Conservation (phyloP, 2,888 invertebrate genomes). For the Bombyx huttoni region DNA sequence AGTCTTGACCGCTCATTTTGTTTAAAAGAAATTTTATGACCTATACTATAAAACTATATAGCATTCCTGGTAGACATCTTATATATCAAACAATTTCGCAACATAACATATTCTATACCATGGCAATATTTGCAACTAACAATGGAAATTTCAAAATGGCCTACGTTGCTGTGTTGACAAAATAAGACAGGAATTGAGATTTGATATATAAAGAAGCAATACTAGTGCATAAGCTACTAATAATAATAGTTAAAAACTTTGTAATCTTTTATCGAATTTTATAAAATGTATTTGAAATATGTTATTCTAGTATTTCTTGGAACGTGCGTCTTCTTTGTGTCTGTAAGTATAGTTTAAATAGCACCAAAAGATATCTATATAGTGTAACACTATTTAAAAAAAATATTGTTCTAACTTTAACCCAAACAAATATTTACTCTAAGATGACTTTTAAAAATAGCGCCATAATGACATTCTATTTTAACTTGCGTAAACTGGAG, state of each 20-base stretch:
- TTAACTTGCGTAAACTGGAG: neutral
- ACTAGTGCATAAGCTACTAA: neutral
- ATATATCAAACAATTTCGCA: neutral
- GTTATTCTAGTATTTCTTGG: conserved; percentile 4
- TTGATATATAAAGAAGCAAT: neutral
- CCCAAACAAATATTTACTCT: too few relatives aligned
- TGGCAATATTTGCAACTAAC: neutral
- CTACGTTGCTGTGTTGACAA: neutral
- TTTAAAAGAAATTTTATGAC: too few relatives aligned
- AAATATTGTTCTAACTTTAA: too few relatives aligned
- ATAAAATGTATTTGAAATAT: conserved; percentile 4
- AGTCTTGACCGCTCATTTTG: too few relatives aligned
- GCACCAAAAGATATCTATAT: too few relatives aligned
- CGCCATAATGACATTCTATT: too few relatives aligned
- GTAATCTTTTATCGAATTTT: neutral
- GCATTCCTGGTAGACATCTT: too few relatives aligned
- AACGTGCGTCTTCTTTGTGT: conserved; percentile 4
- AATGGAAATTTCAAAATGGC: neutral
- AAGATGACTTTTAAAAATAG: too few relatives aligned
- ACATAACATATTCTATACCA: neutral
- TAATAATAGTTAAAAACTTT: neutral
- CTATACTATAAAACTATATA: too few relatives aligned
- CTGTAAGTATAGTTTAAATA: conserved; percentile 3
- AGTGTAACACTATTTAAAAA: too few relatives aligned
- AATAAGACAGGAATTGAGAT: neutral